Conservation (phyloP, 2,797 vertebrate genomes). For the Echiichthys vipera region DNA sequence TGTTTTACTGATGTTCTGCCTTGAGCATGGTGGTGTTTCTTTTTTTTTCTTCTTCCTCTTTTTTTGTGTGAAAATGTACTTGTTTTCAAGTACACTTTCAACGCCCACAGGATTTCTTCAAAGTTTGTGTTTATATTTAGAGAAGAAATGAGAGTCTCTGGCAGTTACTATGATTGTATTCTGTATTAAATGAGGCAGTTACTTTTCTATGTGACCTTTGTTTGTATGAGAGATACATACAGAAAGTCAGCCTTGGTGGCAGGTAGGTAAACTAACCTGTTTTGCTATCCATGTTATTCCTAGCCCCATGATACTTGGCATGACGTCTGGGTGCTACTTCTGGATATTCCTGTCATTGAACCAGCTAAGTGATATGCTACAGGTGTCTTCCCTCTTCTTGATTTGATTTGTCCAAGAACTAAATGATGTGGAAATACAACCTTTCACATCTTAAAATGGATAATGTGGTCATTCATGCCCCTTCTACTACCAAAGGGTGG, state of each 20-base stretch:
- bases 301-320: background rate
- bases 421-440: background rate
- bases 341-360: background rate
- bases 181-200: background rate
- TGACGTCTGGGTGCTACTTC: background rate
- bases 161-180: background rate
- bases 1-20: slow-evolving; percentile 46
- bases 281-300: background rate
- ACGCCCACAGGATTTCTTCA: slow-evolving; percentile 35
- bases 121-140: slow-evolving; percentile 41
- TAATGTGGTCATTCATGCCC: background rate
- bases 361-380: background rate
- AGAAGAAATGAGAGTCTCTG: slow-evolving; percentile 5
- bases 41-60: slow-evolving; percentile 7
- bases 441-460: background rate
- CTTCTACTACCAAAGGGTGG: background rate
- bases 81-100: slow-evolving; percentile 20
- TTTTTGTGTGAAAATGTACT: slow-evolving; percentile 17
- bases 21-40: slow-evolving; percentile 12
- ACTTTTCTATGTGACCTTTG: slow-evolving; percentile 8
- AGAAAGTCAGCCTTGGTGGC: background rate
- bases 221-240: background rate
- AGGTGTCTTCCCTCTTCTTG: background rate
- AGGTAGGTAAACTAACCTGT: background rate
- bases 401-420: background rate